Base-by-base conservation (phyloP, 2,797 vertebrate genomes). In the Denticeps clupeoides region DNA sequence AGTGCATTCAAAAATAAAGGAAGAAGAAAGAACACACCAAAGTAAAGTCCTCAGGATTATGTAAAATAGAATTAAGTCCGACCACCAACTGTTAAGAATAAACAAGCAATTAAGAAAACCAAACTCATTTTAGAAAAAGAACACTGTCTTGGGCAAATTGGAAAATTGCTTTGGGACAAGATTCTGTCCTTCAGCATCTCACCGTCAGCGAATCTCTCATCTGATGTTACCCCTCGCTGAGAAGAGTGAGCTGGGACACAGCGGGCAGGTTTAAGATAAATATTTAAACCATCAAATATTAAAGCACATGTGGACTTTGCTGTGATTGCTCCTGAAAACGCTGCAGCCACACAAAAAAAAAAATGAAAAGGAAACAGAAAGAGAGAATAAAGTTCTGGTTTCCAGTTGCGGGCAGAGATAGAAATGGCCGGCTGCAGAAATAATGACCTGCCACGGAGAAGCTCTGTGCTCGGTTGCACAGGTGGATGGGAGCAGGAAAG, bases 391-490 rank as follows among this genome's bases (percentile, higher is more conserved):
- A 35, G 38, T 38, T 38, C 38, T 38, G 38, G 19, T 12, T 38
- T 38, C 13, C 18, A 11, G 35, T 18, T 38, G 35, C 35, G 21
- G 59, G 41, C 49, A 18, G 58, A 56, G 64, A 67, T 56, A 38
- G 37, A 53, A 62, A 59, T 37, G 43, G 47, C 56, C 58, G 43
- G 49, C 46, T 27, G 52, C 13, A 53, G 45, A 48, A 53, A 45
- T 60, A 55, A 68, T 55, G 55, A 55, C 31, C 37, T 48, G 41
- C 51, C 49, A 48, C 51, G 33, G 49, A 55, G 51, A 62, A 58
- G 59, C 62, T 64, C 59, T 44, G 64, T 47, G 59, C 59, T 42
- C 53, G 51, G 47, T 51, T 68, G 59, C 55, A 60, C 54, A 41
- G 35, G 50, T 51, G 59, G 55, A 57, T 49, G 38, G 57, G 51